Base-by-base conservation (phyloP, 1,140 invertebrate genomes). In the Chlorops oryzae region DNA sequence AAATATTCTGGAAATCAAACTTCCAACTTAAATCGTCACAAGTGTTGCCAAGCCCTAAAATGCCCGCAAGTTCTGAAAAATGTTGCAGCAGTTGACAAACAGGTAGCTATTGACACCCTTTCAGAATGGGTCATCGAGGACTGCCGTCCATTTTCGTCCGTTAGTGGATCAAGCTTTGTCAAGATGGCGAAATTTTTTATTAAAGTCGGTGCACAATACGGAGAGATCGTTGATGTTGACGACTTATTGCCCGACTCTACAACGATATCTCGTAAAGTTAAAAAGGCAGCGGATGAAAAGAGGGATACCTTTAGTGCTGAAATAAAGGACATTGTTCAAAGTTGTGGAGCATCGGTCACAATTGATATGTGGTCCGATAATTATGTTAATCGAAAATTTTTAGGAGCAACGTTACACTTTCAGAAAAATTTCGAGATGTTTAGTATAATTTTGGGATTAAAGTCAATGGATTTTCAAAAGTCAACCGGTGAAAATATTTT, bases 401-500 rank as follows among this genome's bases (percentile, higher is more conserved):
- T 54, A 17, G 56, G 56, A 2, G 52, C 52, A 1, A 57, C 56
- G 25, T 42, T 57, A 3, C 52, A 51, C 22, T 57, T 51, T 23
- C 5, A 27, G 10, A 41, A 32, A 12, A 23, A 51, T 38, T 28
- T 4, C 10, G 15, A 46, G 22, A 39, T 57, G 10, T 24, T 23
- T 17, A 42, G 54, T 22, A 35, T 57, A 3, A 32, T 54, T 12
- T 23, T 57, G 9, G 56, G 52, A n/a, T 42, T 51, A 34, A 57
- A 57, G 32, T 57, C 52, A 13, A 54, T 57, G 52, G 47, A 57
- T 18, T 57, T 52, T 22, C 40, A 57, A 25, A 47, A 25, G 9
- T 54, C 56, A 10, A 57, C 52, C 2, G 23, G 12, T 23, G 46
- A 43, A 2, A 52, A 54, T 25, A 54, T 54, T 20, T n/a, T 48